Evolutionary conservation across 2,888 invertebrate genomes (phyloP).

Genomic region (Stictocephala bisonia): DNA sequence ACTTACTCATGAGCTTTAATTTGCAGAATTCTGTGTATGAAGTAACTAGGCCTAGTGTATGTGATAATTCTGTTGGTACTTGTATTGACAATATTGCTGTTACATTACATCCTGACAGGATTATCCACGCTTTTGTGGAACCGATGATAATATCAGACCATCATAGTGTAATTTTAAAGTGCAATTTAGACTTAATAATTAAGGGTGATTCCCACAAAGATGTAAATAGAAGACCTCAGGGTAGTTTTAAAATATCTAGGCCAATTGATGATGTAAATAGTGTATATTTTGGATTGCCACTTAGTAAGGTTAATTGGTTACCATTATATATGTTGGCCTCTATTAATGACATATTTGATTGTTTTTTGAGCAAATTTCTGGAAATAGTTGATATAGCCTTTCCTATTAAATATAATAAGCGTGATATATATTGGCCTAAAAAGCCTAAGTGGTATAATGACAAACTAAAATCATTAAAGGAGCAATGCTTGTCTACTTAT

Average conservation of each 20-base stretch:
- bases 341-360: neutral
- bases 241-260: slow-evolving; percentile 2
- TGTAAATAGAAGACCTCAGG: neutral
- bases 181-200: neutral
- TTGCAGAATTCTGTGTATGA: neutral
- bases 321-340: neutral
- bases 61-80: neutral
- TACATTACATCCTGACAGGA: neutral
- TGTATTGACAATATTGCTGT: neutral
- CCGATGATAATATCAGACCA: neutral
- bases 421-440: neutral
- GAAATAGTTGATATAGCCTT: slow-evolving; percentile 9
- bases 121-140: neutral
- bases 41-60: slow-evolving; percentile 2
- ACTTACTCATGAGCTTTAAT: neutral
- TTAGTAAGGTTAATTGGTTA: neutral
- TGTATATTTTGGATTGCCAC: neutral
- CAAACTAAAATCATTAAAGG: neutral
- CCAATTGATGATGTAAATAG: neutral
- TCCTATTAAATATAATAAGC: neutral
- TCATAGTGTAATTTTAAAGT: neutral
- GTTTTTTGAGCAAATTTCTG: neutral
- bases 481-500: slow-evolving; percentile 1
- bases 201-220: neutral
- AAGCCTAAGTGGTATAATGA: slow-evolving; percentile 2